Evolutionary conservation across 2,888 invertebrate species (phyloP).

Genomic region (Acrobasis consociella): DNA sequence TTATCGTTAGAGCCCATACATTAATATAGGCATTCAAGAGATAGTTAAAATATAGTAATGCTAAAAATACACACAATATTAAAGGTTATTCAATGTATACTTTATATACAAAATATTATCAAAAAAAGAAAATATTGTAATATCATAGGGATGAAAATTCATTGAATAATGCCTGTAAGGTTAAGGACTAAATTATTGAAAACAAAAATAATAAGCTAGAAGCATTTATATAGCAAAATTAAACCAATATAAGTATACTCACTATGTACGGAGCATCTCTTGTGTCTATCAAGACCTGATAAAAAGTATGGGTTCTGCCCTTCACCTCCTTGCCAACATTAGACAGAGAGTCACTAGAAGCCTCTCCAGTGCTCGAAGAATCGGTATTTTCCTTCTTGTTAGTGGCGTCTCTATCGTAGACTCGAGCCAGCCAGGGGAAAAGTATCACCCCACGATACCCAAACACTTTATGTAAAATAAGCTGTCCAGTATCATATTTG

Average conservation of each 20-base stretch:
- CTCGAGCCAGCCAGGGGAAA: conserved; percentile 98
- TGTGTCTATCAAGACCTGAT: conserved; percentile 98
- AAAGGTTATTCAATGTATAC: no score
- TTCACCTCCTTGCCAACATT: conserved; percentile 92
- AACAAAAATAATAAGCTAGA: conserved; percentile 10
- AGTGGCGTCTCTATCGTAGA: conserved; percentile 95
- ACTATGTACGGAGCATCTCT: conserved; percentile 98
- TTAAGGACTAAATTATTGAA: not conserved
- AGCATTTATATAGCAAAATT: conserved; percentile 3
- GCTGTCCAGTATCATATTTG: conserved; percentile 97
- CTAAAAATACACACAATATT: not conserved
- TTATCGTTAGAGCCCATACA: no score
- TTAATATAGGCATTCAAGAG: no score
- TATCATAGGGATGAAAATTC: not conserved
- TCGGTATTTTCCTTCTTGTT: conserved; percentile 84
- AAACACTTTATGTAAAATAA: conserved; percentile 97
- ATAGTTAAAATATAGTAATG: no score
- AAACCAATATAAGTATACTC: conserved; percentile 64
- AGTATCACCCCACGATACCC: conserved; percentile 98
- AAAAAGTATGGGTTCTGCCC: conserved; percentile 96
- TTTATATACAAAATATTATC: no score
- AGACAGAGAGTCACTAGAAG: conserved; percentile 65
- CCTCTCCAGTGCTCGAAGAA: conserved; percentile 48
- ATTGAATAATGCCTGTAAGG: not conserved
- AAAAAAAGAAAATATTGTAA: no score